These are phyloP conservation scores for Conus betulinus DNA, from an alignment of 1,140 invertebrate species.

Conservation along the genomic window DNA sequence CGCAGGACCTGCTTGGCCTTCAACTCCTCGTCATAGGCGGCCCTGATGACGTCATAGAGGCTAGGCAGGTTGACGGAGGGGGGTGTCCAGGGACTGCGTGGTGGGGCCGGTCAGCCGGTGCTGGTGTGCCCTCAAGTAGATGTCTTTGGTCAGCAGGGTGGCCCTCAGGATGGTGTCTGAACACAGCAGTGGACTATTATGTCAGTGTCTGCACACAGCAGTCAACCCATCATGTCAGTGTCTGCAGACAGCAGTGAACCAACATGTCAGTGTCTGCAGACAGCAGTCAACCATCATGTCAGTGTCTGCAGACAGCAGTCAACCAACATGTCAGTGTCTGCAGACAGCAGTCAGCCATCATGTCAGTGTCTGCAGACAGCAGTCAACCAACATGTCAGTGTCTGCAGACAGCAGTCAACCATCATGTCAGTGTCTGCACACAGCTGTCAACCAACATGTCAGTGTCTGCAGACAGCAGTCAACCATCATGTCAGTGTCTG, in stretches of 20 bases:
- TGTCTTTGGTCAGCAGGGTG: constrained; percentile 50
- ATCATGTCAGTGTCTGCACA: no score
- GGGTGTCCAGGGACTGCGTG: not conserved
- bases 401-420: no score
- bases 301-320: no score
- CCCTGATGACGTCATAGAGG: constrained; percentile 18
- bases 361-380: no score
- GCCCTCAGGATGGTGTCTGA: constrained; percentile 43
- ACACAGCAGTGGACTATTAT: not conserved
- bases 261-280: no score
- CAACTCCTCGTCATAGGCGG: constrained; percentile 14
- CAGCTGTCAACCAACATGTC: no score
- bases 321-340: no score
- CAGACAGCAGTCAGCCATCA: no score
- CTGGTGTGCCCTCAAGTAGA: constrained; percentile 48
- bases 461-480: no score
- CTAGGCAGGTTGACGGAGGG: constrained; percentile 23
- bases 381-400: no score
- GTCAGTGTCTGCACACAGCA: not conserved
- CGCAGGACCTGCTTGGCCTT: not conserved
- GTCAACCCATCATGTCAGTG: not conserved
- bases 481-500: no score
- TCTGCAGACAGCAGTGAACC: not conserved
- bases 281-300: no score
- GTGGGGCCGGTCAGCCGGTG: constrained; percentile 34